Evolutionary conservation across 2,888 invertebrate genomes (phyloP).

Genomic region (Bombyx huttoni): DNA sequence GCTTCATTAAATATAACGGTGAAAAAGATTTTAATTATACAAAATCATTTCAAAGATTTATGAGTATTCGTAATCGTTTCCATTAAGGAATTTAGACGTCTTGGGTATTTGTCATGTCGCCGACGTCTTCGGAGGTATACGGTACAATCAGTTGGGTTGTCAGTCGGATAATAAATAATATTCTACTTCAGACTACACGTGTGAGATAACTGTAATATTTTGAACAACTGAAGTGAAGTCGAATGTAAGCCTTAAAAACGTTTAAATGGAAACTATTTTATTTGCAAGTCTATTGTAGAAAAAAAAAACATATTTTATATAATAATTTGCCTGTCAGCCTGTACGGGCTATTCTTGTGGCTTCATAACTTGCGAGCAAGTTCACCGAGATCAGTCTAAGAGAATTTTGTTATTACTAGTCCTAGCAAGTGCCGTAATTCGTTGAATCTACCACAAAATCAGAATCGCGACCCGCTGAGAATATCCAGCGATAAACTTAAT

Average conservation of each 20-base stretch:
- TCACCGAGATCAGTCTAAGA: too few species aligned
- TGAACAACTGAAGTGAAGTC: not conserved
- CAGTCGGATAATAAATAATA: conserved; percentile 56
- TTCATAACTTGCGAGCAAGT: too few species aligned
- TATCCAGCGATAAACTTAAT: too few species aligned
- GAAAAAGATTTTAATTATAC: conserved; percentile 2
- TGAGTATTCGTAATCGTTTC: conserved; percentile 16
- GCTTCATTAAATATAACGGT: not conserved
- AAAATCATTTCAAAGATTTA: conserved; percentile 8
- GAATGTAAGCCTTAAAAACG: not conserved
- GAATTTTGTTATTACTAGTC: too few species aligned
- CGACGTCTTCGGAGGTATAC: conserved; percentile 38
- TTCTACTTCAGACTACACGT: conserved; percentile 5
- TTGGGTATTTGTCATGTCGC: conserved; percentile 31
- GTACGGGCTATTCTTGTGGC: too few species aligned
- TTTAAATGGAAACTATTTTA: not conserved
- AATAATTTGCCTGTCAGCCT: too few species aligned
- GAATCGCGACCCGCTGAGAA: too few species aligned
- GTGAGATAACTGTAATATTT: not conserved
- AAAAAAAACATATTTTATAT: too few species aligned
- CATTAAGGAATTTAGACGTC: conserved; percentile 8
- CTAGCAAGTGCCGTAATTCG: too few species aligned
- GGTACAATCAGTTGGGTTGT: conserved; percentile 50
- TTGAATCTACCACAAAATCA: too few species aligned
- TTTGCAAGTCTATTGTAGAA: not conserved